These are phyloP conservation scores for Callionymus lyra DNA, from an alignment of 2,113 vertebrate genomes.

Conservation along the genomic window DNA sequence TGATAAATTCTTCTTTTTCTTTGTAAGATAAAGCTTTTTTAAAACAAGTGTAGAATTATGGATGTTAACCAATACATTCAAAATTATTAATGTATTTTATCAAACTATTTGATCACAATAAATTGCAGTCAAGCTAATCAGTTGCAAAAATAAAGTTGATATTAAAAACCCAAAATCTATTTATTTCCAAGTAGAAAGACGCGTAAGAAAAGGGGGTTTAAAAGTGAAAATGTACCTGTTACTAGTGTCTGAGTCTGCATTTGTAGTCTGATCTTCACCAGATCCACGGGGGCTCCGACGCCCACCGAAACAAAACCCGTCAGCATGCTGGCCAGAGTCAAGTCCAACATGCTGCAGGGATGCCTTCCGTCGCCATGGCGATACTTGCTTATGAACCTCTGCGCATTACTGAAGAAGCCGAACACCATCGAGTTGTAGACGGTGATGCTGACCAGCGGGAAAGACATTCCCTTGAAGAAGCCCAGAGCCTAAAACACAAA, in stretches of 20 bases:
- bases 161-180: no score
- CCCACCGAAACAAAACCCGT: constrained; percentile 78
- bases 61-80: no score
- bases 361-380: constrained; percentile 46
- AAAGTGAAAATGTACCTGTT: constrained; percentile 73
- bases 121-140: no score
- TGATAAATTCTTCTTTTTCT: no score
- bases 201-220: no score
- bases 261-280: constrained; percentile 93
- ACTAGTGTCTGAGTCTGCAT: constrained; percentile 78
- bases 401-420: constrained; percentile 82
- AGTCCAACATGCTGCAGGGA: constrained; percentile 58
- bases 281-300: constrained; percentile 82
- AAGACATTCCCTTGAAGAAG: constrained; percentile 98
- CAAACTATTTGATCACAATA: no score
- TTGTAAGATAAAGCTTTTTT: no score
- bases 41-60: no score
- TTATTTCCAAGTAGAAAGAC: no score
- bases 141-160: no score
- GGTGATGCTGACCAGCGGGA: constrained; percentile 82
- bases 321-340: constrained; percentile 76
- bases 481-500: constrained; percentile 65
- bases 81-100: no score
- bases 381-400: constrained; percentile 72
- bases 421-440: constrained; percentile 90